Evolutionary conservation across 2,888 invertebrate genomes (phyloP).

Genomic region (Ditylenchus weischeri): DNA sequence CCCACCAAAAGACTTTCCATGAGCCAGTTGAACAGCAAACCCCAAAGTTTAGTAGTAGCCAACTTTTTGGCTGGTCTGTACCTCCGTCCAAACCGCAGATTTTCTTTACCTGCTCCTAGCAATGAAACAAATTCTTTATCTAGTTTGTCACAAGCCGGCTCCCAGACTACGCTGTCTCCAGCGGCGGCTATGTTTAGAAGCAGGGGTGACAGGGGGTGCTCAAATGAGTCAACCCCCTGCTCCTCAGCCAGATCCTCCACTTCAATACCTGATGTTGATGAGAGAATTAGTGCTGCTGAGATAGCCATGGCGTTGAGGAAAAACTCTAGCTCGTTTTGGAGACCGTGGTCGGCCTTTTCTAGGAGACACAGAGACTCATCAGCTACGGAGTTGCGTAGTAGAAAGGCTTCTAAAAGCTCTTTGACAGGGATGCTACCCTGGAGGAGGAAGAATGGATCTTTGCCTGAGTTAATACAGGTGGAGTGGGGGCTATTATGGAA

Average conservation of each 20-base stretch:
- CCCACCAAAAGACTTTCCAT: no score
- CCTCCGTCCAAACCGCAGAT: slow-evolving; percentile 20
- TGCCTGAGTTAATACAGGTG: slow-evolving; percentile 22
- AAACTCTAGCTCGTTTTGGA: not conserved
- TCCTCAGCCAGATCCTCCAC: not conserved
- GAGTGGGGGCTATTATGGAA: not conserved
- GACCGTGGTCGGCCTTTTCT: not conserved
- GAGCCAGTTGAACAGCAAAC: no score
- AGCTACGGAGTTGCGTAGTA: not conserved
- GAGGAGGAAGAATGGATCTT: slow-evolving; percentile 21
- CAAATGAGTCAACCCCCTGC: slow-evolving; percentile 2
- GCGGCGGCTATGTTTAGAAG: slow-evolving; percentile 4
- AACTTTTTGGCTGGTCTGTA: slow-evolving; percentile 27
- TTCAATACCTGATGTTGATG: not conserved
- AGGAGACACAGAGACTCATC: not conserved
- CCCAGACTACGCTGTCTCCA: slow-evolving; percentile 1
- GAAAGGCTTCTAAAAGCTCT: slow-evolving; percentile 18
- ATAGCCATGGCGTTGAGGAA: not conserved
- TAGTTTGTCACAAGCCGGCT: not conserved
- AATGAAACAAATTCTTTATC: not conserved
- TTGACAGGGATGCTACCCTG: not conserved
- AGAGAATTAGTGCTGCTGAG: not conserved
- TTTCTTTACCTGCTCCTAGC: slow-evolving; percentile 25
- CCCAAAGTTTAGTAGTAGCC: not conserved
- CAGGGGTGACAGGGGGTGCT: not conserved